These are phyloP conservation scores for Contarinia nasturtii DNA, from an alignment of 1,140 invertebrate species.

Conservation along the genomic window DNA sequence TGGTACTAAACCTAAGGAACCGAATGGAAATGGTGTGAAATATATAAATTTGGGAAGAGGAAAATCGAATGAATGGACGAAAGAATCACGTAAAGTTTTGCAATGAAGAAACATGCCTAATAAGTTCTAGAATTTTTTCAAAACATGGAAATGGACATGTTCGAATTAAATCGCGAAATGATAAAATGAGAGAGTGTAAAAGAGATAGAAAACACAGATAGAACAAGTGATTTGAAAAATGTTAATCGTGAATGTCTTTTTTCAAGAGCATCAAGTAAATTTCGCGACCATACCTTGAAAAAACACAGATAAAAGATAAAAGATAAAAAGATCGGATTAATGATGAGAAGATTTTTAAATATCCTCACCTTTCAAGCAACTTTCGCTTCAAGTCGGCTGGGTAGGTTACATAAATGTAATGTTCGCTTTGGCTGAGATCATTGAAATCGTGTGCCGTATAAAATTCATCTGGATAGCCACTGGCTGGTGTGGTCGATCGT, in stretches of 20 bases:
- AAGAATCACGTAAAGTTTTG: no score
- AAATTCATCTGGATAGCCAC: slow-evolving; percentile 25
- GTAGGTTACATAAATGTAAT: slow-evolving; percentile 72
- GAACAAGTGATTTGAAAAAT: neutral
- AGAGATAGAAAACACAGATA: neutral
- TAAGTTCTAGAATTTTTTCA: no score
- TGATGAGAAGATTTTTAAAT: no score
- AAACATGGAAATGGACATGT: no score
- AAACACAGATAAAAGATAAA: no score
- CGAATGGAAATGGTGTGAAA: neutral
- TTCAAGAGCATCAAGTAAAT: slow-evolving; percentile 1
- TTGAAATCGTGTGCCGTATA: slow-evolving; percentile 22
- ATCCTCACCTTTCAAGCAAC: slow-evolving; percentile 53
- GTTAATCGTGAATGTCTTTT: neutral
- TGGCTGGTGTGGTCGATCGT: slow-evolving; percentile 6
- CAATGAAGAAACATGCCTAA: no score
- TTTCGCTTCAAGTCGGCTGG: slow-evolving; percentile 63
- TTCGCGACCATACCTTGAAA: slow-evolving; percentile 1
- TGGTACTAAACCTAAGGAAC: neutral
- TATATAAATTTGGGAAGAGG: no score
- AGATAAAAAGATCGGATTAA: no score
- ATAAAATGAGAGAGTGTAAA: neutral
- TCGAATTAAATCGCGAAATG: no score
- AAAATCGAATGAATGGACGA: no score
- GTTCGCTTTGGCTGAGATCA: slow-evolving; percentile 34